Conservation (phyloP, 2,113 vertebrate species). For the Melanerpes aurifrons region DNA sequence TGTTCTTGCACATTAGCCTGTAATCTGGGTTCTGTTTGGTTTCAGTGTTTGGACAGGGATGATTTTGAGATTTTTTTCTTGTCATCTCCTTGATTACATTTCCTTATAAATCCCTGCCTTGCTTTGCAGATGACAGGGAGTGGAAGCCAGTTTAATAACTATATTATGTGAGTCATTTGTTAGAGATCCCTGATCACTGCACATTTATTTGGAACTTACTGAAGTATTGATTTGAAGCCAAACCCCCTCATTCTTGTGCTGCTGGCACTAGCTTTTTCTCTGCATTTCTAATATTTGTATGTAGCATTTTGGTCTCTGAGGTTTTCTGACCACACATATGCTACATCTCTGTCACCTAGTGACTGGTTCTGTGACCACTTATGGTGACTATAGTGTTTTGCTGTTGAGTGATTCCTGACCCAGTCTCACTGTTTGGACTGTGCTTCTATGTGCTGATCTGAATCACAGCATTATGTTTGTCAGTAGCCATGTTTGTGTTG, state of each 20-base stretch:
- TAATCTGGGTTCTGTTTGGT: not conserved
- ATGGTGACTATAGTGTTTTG: not conserved
- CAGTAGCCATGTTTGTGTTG: not conserved
- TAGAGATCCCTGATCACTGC: not conserved
- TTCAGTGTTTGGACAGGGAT: not conserved
- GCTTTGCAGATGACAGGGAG: not conserved
- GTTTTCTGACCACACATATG: not conserved
- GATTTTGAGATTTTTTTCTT: not conserved
- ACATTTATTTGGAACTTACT: not conserved
- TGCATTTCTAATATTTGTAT: not conserved
- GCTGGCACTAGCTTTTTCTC: not conserved
- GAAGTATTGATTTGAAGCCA: not conserved
- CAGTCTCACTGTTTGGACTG: not conserved
- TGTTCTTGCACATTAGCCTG: not conserved
- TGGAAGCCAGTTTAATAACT: not conserved
- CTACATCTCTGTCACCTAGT: not conserved
- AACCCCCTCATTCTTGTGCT: not conserved
- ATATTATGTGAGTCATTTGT: not conserved
- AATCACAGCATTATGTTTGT: not conserved
- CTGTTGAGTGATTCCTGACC: not conserved
- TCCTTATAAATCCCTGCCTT: not conserved
- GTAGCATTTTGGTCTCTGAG: not conserved
- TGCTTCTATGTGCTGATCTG: not conserved
- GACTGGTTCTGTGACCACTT: not conserved
- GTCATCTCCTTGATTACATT: not conserved